Evolutionary conservation across 2,888 invertebrate species (phyloP).

Genomic region (Hyppa rectilinea): DNA sequence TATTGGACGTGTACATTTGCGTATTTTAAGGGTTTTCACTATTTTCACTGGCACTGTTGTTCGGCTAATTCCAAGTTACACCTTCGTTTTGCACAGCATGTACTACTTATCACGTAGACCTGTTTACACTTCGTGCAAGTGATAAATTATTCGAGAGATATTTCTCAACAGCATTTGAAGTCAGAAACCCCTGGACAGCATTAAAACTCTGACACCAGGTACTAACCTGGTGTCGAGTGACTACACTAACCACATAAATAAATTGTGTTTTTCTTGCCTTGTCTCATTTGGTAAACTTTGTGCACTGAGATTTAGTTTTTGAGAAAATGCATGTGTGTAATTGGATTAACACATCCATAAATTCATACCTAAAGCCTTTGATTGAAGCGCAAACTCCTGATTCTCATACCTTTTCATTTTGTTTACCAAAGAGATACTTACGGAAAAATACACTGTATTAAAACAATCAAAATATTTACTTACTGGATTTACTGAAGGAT

Average conservation of each 20-base stretch:
- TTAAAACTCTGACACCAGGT: too few species aligned
- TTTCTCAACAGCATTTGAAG: too few species aligned
- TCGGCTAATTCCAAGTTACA: constrained; percentile 27
- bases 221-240: too few species aligned
- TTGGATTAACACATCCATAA: not conserved
- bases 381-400: not conserved
- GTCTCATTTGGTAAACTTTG: not conserved
- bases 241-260: too few species aligned
- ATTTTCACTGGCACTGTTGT: constrained; percentile 14
- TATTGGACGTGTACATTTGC: constrained; percentile 11
- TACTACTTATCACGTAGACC: constrained; percentile 5
- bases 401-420: not conserved
- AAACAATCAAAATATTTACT: not conserved
- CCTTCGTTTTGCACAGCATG: constrained; percentile 48
- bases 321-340: not conserved
- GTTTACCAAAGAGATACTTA: constrained; percentile 3
- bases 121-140: constrained; percentile 30
- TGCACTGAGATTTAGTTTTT: not conserved
- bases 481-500: not conserved
- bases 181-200: too few species aligned
- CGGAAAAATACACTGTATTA: not conserved
- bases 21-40: constrained; percentile 7
- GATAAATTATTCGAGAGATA: too few species aligned
- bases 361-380: not conserved
- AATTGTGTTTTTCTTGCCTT: constrained; percentile 4